Percentiles rank a stretch among this genome's conserved stretches.
phyloP scores from a whole-genome alignment of 1,140 invertebrate genomes.

The Macrotrachela quadricornifera region DNA sequence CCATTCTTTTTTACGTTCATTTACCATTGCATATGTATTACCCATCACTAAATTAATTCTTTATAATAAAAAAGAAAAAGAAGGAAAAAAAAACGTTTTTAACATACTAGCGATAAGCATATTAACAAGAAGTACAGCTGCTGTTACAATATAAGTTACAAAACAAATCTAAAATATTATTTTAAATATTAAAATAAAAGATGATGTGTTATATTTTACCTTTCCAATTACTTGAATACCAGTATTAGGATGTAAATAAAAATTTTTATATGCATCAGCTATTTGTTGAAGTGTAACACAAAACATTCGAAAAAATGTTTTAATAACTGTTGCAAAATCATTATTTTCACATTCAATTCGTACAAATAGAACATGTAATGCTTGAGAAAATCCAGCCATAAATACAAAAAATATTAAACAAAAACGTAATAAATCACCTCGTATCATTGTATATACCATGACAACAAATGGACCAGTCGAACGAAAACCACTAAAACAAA shows the following conservation, averaged over 20 bases:
- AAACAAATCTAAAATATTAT: constrained; percentile 50
- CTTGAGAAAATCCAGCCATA: constrained; percentile 86
- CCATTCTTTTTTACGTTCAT: constrained; percentile 89
- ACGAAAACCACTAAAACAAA: constrained; percentile 61
- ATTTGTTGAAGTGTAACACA: too few relatives aligned
- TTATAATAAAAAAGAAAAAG: too few relatives aligned
- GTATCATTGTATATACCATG: constrained; percentile 96
- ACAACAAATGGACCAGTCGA: constrained; percentile 94
- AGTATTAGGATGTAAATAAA: neutral
- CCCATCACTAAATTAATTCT: constrained; percentile 53
- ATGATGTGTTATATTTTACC: neutral
- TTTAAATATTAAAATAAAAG: constrained; percentile 11
- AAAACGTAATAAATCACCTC: constrained; percentile 77
- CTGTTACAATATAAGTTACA: constrained; percentile 83
- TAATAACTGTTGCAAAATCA: too few relatives aligned
- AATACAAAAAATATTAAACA: constrained; percentile 87
- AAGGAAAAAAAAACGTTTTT: too few relatives aligned
- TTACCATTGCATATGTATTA: constrained; percentile 84
- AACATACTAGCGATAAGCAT: constrained; percentile 99
- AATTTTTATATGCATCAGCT: neutral
- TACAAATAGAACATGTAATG: too few relatives aligned
- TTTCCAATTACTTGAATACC: neutral
- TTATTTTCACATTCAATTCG: too few relatives aligned
- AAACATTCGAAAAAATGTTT: too few relatives aligned
- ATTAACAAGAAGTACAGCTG: constrained; percentile 79